A percentile compares a stretch with the other conserved stretches of the same genome.
phyloP scores from a whole-genome alignment of 2,113 vertebrate genomes.

The Pungitius pungitius region DNA sequence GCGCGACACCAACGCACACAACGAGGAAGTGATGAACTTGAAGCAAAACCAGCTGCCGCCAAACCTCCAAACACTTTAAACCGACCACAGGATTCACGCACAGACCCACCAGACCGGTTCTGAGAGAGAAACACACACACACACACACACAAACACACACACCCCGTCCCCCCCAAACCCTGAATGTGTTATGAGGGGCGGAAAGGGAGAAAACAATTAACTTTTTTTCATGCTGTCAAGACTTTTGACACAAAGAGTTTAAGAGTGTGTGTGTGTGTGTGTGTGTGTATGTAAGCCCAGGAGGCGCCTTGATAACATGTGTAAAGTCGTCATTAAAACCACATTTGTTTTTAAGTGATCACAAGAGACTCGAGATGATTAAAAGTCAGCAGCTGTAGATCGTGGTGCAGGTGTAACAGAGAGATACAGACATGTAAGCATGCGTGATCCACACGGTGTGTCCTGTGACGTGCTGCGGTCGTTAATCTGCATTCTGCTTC shows the following conservation, averaged over 20 bases:
- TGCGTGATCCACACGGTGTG: background rate
- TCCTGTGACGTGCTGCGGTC: slow-evolving; percentile 2
- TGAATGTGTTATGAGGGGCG: background rate
- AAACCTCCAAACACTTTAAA: slow-evolving; percentile 16
- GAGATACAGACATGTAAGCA: background rate
- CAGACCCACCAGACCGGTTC: slow-evolving; percentile 48
- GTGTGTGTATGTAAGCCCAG: slow-evolving; percentile 4
- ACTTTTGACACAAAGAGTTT: background rate
- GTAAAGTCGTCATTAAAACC: background rate
- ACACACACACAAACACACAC: slow-evolving; percentile 7
- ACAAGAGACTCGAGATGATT: too few species aligned
- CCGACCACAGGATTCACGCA: slow-evolving; percentile 8
- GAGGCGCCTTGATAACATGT: background rate
- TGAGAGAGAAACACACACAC: background rate
- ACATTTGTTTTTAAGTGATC: too few species aligned
- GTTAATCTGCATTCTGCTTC: background rate
- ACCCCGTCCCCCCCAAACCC: background rate
- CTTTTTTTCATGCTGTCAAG: background rate
- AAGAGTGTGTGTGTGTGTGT: slow-evolving; percentile 4
- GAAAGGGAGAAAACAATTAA: slow-evolving; percentile 31
- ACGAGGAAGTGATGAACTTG: too few species aligned
- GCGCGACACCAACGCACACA: too few species aligned
- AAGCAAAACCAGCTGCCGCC: background rate
- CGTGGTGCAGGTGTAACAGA: background rate
- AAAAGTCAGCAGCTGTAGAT: too few species aligned